Base-by-base conservation (phyloP, 2,888 invertebrate genomes). In the Leptopilina syphax region DNA sequence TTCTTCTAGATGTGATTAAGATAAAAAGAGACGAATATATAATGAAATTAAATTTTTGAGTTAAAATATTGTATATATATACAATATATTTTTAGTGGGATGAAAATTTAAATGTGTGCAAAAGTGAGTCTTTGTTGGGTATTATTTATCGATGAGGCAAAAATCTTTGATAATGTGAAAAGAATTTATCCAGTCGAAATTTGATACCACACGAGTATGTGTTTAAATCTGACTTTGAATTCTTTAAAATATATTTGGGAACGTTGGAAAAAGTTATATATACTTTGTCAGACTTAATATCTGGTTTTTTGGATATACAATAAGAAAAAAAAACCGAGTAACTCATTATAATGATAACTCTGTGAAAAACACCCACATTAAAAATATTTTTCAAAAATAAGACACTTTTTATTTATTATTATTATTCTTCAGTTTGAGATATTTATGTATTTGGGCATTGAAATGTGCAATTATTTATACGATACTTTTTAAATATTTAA, bases 221-320 rank as follows among this genome's bases (percentile, higher is more conserved):
- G 34, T 65, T 65, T 18, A 65, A 65, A 65, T 65, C 34, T 65
- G 65, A 34, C 65, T 65, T 65, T 65, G 65, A 34, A 34, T 65
- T 27, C 65, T 65, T 65, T 65, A 9, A 65, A 60, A 65, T 65
- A 65, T 65, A 18, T 18, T 65, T 65, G 34, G 24, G 65, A 65
- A 34, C 34, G 65, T 27, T 65, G 65, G 65, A 65, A 65, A 65
- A 27, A 65, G 65, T 65, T 18, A 18, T 18, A 60, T 18, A 7
- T 60, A 60, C 18, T 18, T 18, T 18, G 18, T 18, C 18, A 18
- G 18, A 0, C 18, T 18, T 18, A 18, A 18, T 18, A 18, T 18
- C 18, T 18, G 18, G 18, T 18, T 18, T 18, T 18, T 18, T 18
- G 18, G 18, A 18, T 18, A 18, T 18, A 18, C 18, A 18, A 18